These are phyloP conservation scores for Nemotelus pantherinus DNA, from an alignment of 2,888 invertebrate species.

Conservation along the genomic window DNA sequence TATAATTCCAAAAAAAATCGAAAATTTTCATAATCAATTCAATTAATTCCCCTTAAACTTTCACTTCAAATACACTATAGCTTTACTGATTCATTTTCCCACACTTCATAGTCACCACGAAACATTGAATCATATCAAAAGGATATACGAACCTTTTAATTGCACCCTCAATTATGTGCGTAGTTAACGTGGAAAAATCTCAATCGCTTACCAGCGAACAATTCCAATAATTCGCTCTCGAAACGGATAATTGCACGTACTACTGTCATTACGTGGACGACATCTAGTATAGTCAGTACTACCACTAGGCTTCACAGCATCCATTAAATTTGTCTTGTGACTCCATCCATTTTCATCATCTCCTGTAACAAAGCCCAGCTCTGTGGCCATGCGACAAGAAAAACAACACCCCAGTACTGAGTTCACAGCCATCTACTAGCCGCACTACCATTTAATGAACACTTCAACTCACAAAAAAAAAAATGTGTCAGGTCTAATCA, in stretches of 20 bases:
- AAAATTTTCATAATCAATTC: not conserved
- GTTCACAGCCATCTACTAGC: slow-evolving; percentile 3
- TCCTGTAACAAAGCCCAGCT: not conserved
- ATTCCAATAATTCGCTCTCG: slow-evolving; percentile 28
- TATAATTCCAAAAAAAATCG: no score
- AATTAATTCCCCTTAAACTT: not conserved
- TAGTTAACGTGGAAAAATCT: slow-evolving; percentile 9
- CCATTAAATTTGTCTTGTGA: slow-evolving; percentile 20
- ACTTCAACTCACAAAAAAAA: slow-evolving; percentile 13
- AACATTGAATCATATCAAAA: not conserved
- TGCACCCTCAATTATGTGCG: slow-evolving; percentile 24
- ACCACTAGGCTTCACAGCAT: slow-evolving; percentile 33
- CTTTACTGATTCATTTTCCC: not conserved
- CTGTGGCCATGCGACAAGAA: no score
- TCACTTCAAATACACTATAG: not conserved
- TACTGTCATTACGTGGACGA: not conserved
- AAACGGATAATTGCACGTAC: slow-evolving; percentile 16
- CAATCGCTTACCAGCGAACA: slow-evolving; percentile 3
- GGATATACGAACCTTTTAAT: slow-evolving; percentile 11
- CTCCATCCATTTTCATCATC: not conserved
- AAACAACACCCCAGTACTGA: not conserved
- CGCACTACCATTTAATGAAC: slow-evolving; percentile 35
- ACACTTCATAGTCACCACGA: not conserved
- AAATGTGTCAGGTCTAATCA: slow-evolving; percentile 39
- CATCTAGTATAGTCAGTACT: not conserved